Evolutionary conservation across 2,113 vertebrate species (phyloP).

Genomic region (Lampris incognitus): DNA sequence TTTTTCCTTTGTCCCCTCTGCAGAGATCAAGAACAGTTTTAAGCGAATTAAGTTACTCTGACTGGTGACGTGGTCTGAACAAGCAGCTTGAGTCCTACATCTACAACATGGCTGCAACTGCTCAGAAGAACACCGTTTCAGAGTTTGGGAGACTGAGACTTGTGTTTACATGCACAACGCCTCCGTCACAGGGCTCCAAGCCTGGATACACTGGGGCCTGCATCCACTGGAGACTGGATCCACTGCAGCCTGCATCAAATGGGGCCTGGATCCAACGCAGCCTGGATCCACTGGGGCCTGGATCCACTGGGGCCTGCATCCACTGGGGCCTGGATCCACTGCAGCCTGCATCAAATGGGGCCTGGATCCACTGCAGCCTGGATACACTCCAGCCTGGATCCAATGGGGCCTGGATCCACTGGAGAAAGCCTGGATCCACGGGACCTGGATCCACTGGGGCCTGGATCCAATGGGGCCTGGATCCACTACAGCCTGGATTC

Average conservation of each 20-base stretch:
- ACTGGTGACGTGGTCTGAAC: too few species aligned
- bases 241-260: neutral
- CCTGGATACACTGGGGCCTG: constrained; percentile 6
- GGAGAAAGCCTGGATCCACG: neutral
- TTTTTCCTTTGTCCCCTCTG: too few species aligned
- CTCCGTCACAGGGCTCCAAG: constrained; percentile 23
- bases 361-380: constrained; percentile 6
- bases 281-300: constrained; percentile 6
- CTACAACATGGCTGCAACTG: neutral
- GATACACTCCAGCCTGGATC: constrained; percentile 7
- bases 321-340: neutral
- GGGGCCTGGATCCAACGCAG: neutral
- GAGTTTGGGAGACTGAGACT: constrained; percentile 20
- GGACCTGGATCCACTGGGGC: constrained; percentile 1
- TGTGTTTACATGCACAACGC: constrained; percentile 20
- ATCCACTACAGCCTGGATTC: too few species aligned
- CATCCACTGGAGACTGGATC: constrained; percentile 10
- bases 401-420: constrained; percentile 10
- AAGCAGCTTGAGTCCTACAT: neutral
- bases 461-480: neutral
- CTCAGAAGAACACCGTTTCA: neutral
- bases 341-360: neutral
- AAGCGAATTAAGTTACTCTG: too few species aligned
- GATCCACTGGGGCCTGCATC: neutral
- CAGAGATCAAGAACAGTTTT: too few species aligned